These are phyloP conservation scores for Clunio marinus DNA, from an alignment of 2,888 invertebrate genomes.

Conservation along the genomic window DNA sequence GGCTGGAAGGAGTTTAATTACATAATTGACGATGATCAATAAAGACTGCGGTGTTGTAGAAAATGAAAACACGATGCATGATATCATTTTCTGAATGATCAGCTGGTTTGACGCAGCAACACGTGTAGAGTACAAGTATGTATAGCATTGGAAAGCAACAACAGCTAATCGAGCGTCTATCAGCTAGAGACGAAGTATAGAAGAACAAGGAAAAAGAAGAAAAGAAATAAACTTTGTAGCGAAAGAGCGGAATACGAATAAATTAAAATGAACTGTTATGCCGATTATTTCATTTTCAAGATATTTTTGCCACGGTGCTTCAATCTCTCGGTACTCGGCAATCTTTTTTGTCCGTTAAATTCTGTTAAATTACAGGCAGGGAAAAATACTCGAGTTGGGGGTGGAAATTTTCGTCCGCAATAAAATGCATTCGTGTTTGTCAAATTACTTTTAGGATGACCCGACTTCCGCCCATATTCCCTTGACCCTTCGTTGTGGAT, in stretches of 20 bases:
- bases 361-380: neutral
- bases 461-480: neutral
- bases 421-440: neutral
- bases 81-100: neutral
- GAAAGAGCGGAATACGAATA: neutral
- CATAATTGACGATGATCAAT: neutral
- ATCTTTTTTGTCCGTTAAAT: neutral
- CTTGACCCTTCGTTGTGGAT: neutral
- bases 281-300: neutral
- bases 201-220: neutral
- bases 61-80: neutral
- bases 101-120: neutral
- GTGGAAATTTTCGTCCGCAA: neutral
- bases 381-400: neutral
- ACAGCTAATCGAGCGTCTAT: too few relatives aligned
- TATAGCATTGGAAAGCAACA: neutral
- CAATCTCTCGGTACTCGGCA: neutral
- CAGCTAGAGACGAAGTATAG: too few relatives aligned
- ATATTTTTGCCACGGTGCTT: neutral
- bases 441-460: neutral
- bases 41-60: neutral
- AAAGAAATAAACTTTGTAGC: neutral
- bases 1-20: neutral
- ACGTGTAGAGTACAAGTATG: neutral
- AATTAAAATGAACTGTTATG: slow-evolving; percentile 12